Percentiles rank a stretch among this genome's conserved stretches.
These are phyloP conservation scores for Brienomyrus brachyistius DNA, from an alignment of 2,113 vertebrate species.

Conservation along the genomic window DNA sequence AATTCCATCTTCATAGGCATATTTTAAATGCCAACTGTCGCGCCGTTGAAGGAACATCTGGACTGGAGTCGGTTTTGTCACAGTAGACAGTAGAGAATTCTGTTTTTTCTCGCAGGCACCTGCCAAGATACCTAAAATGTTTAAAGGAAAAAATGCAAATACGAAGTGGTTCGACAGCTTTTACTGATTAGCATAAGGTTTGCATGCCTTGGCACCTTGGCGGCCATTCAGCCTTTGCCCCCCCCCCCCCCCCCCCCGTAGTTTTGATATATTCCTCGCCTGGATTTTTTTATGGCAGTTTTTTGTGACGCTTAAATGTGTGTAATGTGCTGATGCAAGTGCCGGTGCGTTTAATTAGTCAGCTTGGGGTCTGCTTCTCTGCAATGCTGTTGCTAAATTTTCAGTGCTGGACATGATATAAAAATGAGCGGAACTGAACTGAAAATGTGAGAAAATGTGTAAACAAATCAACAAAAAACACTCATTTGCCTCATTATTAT, in stretches of 20 bases:
- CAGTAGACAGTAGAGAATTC: not conserved
- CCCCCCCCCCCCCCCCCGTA: not conserved
- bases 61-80: not conserved
- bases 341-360: not conserved
- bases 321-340: not conserved
- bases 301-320: not conserved
- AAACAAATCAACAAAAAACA: not conserved
- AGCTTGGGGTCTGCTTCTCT: not conserved
- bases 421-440: not conserved
- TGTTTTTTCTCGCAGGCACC: not conserved
- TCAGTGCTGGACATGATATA: not conserved
- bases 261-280: not conserved
- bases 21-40: not conserved
- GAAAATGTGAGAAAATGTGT: not conserved
- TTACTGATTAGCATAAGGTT: not conserved
- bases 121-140: not conserved
- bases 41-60: not conserved
- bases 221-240: not conserved
- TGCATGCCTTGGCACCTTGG: not conserved
- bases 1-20: not conserved
- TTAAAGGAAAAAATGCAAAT: not conserved
- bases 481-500: not conserved
- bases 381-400: not conserved
- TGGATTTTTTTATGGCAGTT: not conserved
- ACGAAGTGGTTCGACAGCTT: not conserved